Evolutionary conservation across 1,140 invertebrate species (phyloP).

Genomic region (Acromyrmex charruanus): DNA sequence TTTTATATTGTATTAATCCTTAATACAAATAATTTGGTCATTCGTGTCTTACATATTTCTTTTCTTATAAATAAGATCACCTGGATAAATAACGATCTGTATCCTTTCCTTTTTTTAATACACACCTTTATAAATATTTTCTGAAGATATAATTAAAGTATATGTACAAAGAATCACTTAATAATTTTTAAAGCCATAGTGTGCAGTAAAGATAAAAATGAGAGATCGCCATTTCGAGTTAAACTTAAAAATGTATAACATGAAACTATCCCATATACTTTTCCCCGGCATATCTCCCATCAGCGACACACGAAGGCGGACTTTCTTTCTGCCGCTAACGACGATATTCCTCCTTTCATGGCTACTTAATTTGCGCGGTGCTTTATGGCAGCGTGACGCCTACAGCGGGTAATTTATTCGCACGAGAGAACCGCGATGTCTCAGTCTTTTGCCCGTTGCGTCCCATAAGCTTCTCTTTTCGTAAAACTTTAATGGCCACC

Average conservation of each 20-base stretch:
- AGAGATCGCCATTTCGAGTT: not conserved
- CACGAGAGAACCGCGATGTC: constrained; percentile 19
- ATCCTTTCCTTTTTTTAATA: no score
- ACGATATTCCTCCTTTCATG: constrained; percentile 48
- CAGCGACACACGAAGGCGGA: constrained; percentile 36
- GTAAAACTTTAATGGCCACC: constrained; percentile 73
- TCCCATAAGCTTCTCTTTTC: constrained; percentile 68
- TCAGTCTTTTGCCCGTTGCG: not conserved
- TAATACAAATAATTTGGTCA: no score
- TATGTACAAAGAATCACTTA: no score
- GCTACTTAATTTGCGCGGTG: constrained; percentile 75
- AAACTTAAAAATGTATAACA: not conserved
- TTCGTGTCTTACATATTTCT: no score
- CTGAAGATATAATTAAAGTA: no score
- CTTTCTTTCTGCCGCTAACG: constrained; percentile 52
- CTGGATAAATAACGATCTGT: no score
- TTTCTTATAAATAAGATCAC: no score
- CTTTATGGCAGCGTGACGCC: constrained; percentile 70
- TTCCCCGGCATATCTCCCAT: constrained; percentile 40
- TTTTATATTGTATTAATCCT: not conserved
- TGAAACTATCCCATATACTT: constrained; percentile 19
- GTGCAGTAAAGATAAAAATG: not conserved
- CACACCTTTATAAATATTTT: no score
- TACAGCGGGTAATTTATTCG: constrained; percentile 72
- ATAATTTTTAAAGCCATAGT: no score